Evolutionary conservation across 2,113 vertebrate species (phyloP), one percentile per base, ranked within the genome.

Genomic region (Myiagra hebetior): DNA sequence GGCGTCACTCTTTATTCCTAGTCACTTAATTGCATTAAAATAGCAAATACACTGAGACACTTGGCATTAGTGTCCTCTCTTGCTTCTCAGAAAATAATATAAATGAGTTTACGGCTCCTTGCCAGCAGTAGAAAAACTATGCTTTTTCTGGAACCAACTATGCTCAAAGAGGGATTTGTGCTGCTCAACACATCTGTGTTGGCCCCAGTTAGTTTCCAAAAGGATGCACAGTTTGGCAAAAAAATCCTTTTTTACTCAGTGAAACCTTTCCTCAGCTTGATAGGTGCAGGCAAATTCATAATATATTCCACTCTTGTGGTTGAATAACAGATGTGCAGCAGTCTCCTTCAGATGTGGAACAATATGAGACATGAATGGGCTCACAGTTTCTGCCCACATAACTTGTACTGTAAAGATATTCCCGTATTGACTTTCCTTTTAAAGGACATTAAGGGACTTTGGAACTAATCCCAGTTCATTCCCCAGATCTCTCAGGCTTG

Each of bases 121-220:
- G 88, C 75, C 95, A 95, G 47, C 22, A 70, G n/a, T 28, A 93
- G 76, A 91, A 94, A 95, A 88, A 70, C 26, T 9, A 93, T 91
- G 56, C 35, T 68, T 84, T 85, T 86, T 95, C 90, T 96, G 95
- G 93, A 96, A 96, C 33, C 18, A 21, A 20, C 56, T 84, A 26
- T 78, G 72, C 75, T 96, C 93, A 92, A 94, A 92, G 60, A 92
- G 64, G 56, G 90, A 92, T 94, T 92, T 96, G 55, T 91, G 56
- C 79, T 86, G 64, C 73, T 96, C 52, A 64, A 89, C 83, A 96
- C 92, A 94, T 95, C 92, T 96, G 95, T 74, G 60, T 92, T 96
- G 95, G 96, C 93, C 44, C 9, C 56, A 64, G 67, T 91, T 92
- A 95, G 56, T 97, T 97, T 96, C 95, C 95, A 93, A 92, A 96